phyloP scores from a whole-genome alignment of 1,140 invertebrate species.

The Nasonia giraulti region DNA sequence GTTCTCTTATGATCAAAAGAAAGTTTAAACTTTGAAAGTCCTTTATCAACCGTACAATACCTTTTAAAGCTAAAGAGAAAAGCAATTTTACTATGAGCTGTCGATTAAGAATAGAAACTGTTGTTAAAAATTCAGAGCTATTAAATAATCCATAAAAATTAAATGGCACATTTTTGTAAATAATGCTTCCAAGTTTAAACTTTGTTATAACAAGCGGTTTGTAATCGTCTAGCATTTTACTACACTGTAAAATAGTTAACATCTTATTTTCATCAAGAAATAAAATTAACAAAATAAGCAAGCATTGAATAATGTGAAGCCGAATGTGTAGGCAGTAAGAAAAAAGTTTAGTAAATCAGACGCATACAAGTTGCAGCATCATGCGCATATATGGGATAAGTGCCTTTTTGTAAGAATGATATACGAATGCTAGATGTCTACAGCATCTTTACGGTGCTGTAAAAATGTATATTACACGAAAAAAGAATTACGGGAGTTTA shows the following conservation, averaged over 20 bases:
- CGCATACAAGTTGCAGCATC: conserved; percentile 21
- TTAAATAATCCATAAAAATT: conserved; percentile 30
- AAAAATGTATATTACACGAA: conserved; percentile 38
- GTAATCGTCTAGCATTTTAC: conserved; percentile 43
- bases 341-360: conserved; percentile 39
- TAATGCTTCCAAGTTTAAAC: conserved; percentile 51
- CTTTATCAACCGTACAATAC: conserved; percentile 24
- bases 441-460: conserved; percentile 39
- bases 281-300: conserved; percentile 35
- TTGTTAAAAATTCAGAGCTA: conserved; percentile 32
- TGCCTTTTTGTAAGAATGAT: conserved; percentile 58
- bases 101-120: conserved; percentile 16
- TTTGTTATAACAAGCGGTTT: conserved; percentile 45
- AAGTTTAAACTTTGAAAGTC: conserved; percentile 50
- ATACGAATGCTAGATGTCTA: conserved; percentile 44
- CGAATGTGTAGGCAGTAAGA: conserved; percentile 29
- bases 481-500: conserved; percentile 39
- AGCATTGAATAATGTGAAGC: conserved; percentile 23
- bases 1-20: conserved; percentile 43
- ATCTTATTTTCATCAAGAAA: conserved; percentile 48
- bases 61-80: conserved; percentile 10
- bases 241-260: conserved; percentile 49
- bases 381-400: conserved; percentile 55
- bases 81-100: conserved; percentile 28
- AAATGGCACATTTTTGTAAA: conserved; percentile 44